These are phyloP conservation scores for Copidosoma aretas DNA, from an alignment of 2,888 invertebrate genomes.

Conservation along the genomic window DNA sequence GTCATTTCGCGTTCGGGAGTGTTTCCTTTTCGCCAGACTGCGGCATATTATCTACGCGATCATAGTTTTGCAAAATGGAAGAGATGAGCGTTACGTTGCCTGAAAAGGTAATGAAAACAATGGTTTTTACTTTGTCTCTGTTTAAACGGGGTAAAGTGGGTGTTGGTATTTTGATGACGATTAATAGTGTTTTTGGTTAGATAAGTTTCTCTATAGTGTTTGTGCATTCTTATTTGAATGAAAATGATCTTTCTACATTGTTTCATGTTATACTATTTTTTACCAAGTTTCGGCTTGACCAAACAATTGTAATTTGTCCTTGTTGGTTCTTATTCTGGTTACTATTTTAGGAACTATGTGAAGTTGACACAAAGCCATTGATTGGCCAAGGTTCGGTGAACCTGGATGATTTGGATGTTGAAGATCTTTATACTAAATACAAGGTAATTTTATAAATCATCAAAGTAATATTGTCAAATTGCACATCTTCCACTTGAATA, in stretches of 20 bases:
- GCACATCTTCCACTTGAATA: not conserved
- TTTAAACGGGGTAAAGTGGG: not conserved
- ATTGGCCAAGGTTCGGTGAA: constrained; percentile 73
- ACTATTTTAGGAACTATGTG: constrained; percentile 69
- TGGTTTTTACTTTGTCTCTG: not conserved
- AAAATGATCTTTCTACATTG: not conserved
- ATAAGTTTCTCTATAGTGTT: constrained; percentile 1
- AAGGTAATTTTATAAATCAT: constrained; percentile 68
- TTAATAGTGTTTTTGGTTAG: constrained; percentile 21
- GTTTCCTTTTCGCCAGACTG: constrained; percentile 1
- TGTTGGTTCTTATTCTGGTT: constrained; percentile 3
- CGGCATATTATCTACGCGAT: not conserved
- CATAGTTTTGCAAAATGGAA: constrained; percentile 69
- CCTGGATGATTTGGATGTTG: constrained; percentile 84
- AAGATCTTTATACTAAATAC: constrained; percentile 94
- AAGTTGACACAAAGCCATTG: constrained; percentile 70
- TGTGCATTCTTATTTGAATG: not conserved
- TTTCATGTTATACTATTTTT: not conserved
- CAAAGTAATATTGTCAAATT: not conserved
- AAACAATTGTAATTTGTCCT: not conserved
- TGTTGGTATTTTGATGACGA: not conserved
- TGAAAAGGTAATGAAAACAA: constrained; percentile 72
- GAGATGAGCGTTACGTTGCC: constrained; percentile 81
- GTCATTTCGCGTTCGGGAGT: constrained; percentile 49
- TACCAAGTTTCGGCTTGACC: too few relatives aligned